phyloP scores from a whole-genome alignment of 2,113 vertebrate genomes.

The Laterallus jamaicensis region DNA sequence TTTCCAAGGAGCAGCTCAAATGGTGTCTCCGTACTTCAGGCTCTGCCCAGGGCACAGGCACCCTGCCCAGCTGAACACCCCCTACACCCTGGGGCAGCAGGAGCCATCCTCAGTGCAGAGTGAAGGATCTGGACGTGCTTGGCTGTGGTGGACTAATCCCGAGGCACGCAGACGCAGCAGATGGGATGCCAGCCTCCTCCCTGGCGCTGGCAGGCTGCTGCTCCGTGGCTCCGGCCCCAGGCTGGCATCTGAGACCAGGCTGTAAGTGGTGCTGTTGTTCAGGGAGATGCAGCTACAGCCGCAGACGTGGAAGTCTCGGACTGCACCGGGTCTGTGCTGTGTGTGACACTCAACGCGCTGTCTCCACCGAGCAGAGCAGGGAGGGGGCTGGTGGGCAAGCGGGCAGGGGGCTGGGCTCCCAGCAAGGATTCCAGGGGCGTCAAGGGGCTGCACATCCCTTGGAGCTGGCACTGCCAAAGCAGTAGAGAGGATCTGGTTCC shows the following conservation, averaged over 20 bases:
- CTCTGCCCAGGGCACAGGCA: background rate
- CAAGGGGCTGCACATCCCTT: background rate
- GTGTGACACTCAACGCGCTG: fast-evolving
- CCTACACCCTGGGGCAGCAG: background rate
- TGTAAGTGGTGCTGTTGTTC: conserved; percentile 8
- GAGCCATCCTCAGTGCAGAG: background rate
- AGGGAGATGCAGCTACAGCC: background rate
- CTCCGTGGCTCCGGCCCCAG: background rate
- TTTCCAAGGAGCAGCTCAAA: background rate
- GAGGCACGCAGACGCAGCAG: background rate
- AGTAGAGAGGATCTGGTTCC: background rate
- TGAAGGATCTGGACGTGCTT: background rate
- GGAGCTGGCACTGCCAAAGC: background rate
- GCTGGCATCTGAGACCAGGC: background rate
- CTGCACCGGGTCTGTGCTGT: background rate
- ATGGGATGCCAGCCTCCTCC: background rate
- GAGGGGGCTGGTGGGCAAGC: background rate
- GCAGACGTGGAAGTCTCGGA: background rate
- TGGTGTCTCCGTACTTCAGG: background rate
- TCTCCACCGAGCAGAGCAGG: background rate
- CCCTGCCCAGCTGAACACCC: background rate
- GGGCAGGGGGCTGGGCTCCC: background rate
- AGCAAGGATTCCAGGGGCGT: too few species aligned
- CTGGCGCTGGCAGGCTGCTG: background rate
- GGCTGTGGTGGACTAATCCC: background rate